A percentile compares a stretch with the other conserved stretches of the same genome.
phyloP scores from a whole-genome alignment of 2,113 vertebrate genomes.

The Paracanthobrama guichenoti region DNA sequence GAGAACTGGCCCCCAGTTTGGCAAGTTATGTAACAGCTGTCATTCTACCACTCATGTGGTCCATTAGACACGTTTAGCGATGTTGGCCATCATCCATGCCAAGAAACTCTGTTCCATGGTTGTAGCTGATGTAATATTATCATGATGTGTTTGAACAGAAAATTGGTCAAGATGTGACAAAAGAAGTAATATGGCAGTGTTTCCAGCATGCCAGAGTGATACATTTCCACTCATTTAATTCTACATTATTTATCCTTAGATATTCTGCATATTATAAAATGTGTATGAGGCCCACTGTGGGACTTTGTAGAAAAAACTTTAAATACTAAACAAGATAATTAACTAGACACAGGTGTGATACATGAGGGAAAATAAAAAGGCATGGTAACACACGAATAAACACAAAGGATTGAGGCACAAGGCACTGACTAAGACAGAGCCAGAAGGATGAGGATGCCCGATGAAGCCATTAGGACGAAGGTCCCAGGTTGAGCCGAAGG shows the following conservation, averaged over 20 bases:
- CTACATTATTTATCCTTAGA: conserved; percentile 3
- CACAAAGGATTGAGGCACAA: too few relatives aligned
- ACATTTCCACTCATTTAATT: conserved; percentile 5
- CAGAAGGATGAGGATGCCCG: too few relatives aligned
- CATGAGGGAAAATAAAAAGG: too few relatives aligned
- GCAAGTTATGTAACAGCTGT: conserved; percentile 18
- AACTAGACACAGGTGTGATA: too few relatives aligned
- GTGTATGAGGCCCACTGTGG: not conserved
- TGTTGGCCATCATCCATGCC: not conserved
- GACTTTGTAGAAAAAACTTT: not conserved
- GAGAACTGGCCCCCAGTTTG: not conserved
- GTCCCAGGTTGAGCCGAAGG: too few relatives aligned
- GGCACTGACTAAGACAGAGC: too few relatives aligned
- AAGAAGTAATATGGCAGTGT: not conserved
- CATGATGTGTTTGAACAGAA: not conserved
- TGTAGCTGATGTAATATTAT: not conserved
- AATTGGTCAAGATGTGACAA: not conserved
- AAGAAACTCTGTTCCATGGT: not conserved
- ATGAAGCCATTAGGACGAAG: too few relatives aligned
- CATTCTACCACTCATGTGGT: not conserved
- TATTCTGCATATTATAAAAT: conserved; percentile 14
- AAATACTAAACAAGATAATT: too few relatives aligned
- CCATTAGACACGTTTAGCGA: not conserved
- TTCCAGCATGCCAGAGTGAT: not conserved
- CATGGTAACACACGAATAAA: too few relatives aligned